Conservation (phyloP, 2,888 invertebrate species). For the Rosalia funebris region DNA sequence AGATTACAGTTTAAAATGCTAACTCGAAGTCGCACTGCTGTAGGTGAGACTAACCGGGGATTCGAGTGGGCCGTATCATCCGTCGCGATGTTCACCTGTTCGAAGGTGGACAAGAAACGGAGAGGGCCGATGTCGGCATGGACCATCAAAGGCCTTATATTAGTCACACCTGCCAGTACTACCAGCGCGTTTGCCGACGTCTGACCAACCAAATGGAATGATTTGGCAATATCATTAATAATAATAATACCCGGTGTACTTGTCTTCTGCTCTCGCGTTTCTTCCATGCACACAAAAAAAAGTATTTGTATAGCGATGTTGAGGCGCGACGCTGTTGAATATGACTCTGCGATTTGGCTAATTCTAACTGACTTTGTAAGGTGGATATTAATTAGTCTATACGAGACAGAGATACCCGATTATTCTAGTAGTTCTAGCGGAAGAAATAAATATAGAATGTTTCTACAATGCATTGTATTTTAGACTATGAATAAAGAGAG, state of each 20-base stretch:
- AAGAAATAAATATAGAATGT: too few species aligned
- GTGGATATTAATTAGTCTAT: too few species aligned
- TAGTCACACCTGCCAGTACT: slow-evolving; percentile 65
- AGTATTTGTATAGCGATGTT: not conserved
- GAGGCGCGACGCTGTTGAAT: not conserved
- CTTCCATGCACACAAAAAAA: not conserved
- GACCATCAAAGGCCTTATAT: slow-evolving; percentile 59
- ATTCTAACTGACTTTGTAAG: too few species aligned
- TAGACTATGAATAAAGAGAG: too few species aligned
- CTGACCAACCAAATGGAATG: slow-evolving; percentile 60
- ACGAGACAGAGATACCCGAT: too few species aligned
- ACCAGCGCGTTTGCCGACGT: slow-evolving; percentile 53
- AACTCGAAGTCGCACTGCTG: slow-evolving; percentile 60
- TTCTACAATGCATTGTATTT: too few species aligned
- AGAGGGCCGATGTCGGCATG: slow-evolving; percentile 59
- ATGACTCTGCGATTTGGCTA: not conserved
- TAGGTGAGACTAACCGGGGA: slow-evolving; percentile 58
- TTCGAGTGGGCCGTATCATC: slow-evolving; percentile 43
- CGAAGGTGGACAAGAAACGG: slow-evolving; percentile 2
- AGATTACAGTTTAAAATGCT: slow-evolving; percentile 62
- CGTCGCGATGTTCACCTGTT: slow-evolving; percentile 6
- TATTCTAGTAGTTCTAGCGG: too few species aligned
- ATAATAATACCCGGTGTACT: slow-evolving; percentile 49
- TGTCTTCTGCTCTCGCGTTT: slow-evolving; percentile 43
- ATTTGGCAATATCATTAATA: slow-evolving; percentile 63